A percentile compares a stretch with the other conserved stretches of the same genome.
These are phyloP conservation scores for Cheirogaleus major DNA, from an alignment of 2,797 vertebrate species.

Conservation along the genomic window DNA sequence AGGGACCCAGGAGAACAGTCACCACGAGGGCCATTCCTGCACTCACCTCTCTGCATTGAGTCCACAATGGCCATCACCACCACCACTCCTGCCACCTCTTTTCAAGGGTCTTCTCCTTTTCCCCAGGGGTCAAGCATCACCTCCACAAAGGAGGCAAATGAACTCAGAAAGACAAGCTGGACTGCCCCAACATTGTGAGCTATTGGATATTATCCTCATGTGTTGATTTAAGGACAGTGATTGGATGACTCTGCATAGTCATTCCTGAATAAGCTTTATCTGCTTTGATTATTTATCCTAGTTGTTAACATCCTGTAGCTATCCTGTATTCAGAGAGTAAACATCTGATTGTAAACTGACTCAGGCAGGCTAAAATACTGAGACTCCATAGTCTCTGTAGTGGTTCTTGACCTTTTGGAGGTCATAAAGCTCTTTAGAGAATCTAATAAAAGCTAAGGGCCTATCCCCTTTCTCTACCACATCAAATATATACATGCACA, in stretches of 20 bases:
- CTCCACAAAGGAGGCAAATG: background rate
- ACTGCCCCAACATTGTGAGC: background rate
- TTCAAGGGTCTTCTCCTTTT: background rate
- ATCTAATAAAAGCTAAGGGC: background rate
- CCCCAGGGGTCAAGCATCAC: background rate
- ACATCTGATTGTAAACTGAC: background rate
- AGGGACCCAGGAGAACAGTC: background rate
- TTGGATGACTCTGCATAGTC: background rate
- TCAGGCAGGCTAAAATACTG: background rate
- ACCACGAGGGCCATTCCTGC: background rate
- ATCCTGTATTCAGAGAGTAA: background rate
- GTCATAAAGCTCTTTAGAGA: background rate
- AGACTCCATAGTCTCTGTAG: background rate
- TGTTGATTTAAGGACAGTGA: background rate
- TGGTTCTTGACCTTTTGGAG: background rate
- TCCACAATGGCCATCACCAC: background rate
- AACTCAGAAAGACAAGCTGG: background rate
- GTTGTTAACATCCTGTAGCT: background rate
- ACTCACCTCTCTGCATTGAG: background rate
- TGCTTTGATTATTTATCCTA: background rate
- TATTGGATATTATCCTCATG: background rate
- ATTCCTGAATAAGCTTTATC: background rate
- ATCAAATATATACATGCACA: background rate
- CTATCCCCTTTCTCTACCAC: background rate
- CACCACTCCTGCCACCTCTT: background rate